These are phyloP conservation scores for Edolisoma coerulescens DNA, from an alignment of 2,113 vertebrate species.

Conservation along the genomic window DNA sequence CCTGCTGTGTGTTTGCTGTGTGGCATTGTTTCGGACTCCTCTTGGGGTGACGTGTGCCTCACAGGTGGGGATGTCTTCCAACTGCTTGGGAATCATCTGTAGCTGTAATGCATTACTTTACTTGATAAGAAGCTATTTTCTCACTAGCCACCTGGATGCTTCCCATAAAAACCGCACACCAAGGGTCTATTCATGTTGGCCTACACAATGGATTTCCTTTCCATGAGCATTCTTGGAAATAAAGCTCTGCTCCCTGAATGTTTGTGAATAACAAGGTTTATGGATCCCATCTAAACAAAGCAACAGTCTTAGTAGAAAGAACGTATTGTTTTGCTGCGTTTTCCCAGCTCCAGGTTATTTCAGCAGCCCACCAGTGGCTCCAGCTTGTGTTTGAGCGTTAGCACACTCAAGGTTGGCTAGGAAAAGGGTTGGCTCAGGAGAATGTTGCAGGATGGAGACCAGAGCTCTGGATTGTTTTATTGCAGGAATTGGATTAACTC, in stretches of 20 bases:
- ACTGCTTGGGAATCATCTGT: neutral
- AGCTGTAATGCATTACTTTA: neutral
- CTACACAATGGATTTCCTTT: conserved; percentile 54
- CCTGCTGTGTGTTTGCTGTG: neutral
- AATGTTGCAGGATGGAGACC: neutral
- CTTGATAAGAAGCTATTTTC: conserved; percentile 30
- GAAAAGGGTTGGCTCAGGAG: neutral
- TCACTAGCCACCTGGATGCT: conserved; percentile 48
- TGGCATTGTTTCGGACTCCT: neutral
- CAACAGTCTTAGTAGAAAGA: neutral
- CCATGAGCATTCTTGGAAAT: conserved; percentile 53
- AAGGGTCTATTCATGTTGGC: conserved; percentile 27
- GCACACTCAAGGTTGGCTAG: neutral
- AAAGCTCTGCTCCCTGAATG: neutral
- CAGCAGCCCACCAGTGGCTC: neutral
- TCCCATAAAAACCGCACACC: neutral
- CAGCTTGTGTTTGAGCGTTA: neutral
- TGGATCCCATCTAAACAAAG: conserved; percentile 33
- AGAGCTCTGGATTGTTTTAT: conserved; percentile 51
- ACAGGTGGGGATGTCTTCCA: neutral
- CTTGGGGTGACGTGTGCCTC: neutral
- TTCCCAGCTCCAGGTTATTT: conserved; percentile 26
- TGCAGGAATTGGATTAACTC: conserved; percentile 61
- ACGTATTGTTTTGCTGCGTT: neutral
- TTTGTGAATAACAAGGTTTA: conserved; percentile 27